Conservation (phyloP, 2,797 vertebrate genomes). For the Limnodromus scolopaceus region DNA sequence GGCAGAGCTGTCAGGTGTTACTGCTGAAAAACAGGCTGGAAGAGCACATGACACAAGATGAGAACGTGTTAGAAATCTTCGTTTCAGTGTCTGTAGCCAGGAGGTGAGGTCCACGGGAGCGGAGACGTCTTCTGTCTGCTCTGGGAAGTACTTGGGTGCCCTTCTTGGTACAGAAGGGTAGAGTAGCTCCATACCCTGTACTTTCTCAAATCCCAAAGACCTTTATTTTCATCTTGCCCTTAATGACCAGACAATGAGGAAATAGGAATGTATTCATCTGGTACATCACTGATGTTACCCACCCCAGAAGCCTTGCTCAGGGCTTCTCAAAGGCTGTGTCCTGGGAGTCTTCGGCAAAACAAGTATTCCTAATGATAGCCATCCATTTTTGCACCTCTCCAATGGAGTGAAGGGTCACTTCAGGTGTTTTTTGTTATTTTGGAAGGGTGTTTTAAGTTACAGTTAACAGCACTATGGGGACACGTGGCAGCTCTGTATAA, state of each 20-base stretch:
- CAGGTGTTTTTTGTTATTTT: neutral
- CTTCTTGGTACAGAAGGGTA: neutral
- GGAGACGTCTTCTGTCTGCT: neutral
- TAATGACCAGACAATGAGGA: neutral
- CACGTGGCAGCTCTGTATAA: neutral
- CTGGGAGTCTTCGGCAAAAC: neutral
- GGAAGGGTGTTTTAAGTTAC: neutral
- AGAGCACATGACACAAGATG: neutral
- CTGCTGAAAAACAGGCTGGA: neutral
- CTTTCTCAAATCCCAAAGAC: neutral
- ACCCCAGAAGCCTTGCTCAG: neutral
- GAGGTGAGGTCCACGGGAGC: neutral
- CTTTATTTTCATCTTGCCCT: neutral
- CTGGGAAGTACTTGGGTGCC: neutral
- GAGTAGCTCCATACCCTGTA: neutral
- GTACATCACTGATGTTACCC: neutral
- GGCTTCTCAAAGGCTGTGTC: neutral
- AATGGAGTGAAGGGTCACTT: neutral
- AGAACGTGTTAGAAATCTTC: neutral
- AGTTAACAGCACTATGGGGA: neutral
- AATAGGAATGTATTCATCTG: neutral
- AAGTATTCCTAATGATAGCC: neutral
- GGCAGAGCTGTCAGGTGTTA: neutral
- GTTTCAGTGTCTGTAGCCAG: neutral
- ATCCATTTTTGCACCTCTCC: neutral